Evolutionary conservation across 2,797 vertebrate species (phyloP), one percentile per base, ranked within the genome.

Genomic region (Acrossocheilus wenchowensis): DNA sequence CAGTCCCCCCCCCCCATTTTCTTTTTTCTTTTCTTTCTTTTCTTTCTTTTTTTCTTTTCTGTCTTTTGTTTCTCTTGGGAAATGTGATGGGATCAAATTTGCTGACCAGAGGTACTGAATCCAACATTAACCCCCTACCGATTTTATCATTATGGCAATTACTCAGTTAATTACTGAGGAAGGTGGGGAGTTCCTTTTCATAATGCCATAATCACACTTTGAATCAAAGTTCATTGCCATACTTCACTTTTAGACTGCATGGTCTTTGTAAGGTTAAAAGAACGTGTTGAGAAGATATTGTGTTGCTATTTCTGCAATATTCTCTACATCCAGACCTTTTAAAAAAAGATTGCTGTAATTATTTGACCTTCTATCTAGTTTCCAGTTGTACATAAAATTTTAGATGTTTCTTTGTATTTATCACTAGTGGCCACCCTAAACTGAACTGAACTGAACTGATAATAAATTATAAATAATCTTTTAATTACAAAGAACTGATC

Each of bases 111-210:
- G 64, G 77, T 45, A 43, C 34, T 43, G 71, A 84, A 81, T 81
- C 23, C 52, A 43, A 41, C 78, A 77, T 86, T 87, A 85, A 88
- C 88, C 84, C 78, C 87, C 69, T 83, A 84, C 57, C 34, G 82
- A 79, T 88, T 87, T 86, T 85, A 75, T 84, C 86, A 91, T 90
- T 81, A 89, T 68, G 34, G 69, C 80, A 84, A 83, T 86, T 89
- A 84, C 36, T 64, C 69, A 11, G 60, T 83, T 50, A 88, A 89
- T 85, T 87, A 81, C 48, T n/a, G 50, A 82, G 12, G 43, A 81
- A 88, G 57, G 80, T 72, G 52, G 82, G 82, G 75, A 81, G 82
- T 80, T 84, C 64, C 69, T 74, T 50, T 74, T 85, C 52, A 80
- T 85, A 80, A 85, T 79, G 11, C 50, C 26, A 36, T 84, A 72